A percentile compares a stretch with the other conserved stretches of the same genome.
These are phyloP conservation scores for Benitochromis conjunctus DNA, from an alignment of 2,113 vertebrate species.

Conservation along the genomic window DNA sequence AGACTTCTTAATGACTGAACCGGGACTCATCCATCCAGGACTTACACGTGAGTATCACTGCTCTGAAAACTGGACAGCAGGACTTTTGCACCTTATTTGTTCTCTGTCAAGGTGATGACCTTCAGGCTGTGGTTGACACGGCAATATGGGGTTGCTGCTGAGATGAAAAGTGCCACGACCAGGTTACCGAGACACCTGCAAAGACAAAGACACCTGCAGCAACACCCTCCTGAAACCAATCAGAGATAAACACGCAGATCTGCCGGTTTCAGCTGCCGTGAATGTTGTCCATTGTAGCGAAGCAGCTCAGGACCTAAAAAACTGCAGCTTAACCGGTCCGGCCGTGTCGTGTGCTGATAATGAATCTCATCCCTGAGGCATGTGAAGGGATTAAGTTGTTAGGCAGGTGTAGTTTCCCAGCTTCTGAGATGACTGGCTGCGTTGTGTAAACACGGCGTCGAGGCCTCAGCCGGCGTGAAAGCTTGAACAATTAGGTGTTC, in stretches of 20 bases:
- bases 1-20: background rate
- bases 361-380: conserved; percentile 39
- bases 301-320: conserved; percentile 18
- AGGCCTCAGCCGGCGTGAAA: background rate
- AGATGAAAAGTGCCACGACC: background rate
- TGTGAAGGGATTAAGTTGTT: conserved; percentile 6
- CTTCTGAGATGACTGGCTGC: background rate
- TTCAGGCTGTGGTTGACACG: background rate
- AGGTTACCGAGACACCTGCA: background rate
- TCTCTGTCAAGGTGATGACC: conserved; percentile 27
- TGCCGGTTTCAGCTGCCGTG: conserved; percentile 26
- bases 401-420: conserved; percentile 30
- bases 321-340: conserved; percentile 64
- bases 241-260: background rate
- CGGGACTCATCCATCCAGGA: background rate
- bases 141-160: background rate
- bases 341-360: background rate
- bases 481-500: background rate
- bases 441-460: conserved; percentile 11
- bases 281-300: conserved; percentile 25
- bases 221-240: conserved; percentile 59
- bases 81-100: background rate
- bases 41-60: background rate
- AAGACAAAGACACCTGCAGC: conserved; percentile 16
- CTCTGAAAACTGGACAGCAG: background rate